Conservation (phyloP, 2,797 vertebrate genomes). For the Siniperca scherzeri region DNA sequence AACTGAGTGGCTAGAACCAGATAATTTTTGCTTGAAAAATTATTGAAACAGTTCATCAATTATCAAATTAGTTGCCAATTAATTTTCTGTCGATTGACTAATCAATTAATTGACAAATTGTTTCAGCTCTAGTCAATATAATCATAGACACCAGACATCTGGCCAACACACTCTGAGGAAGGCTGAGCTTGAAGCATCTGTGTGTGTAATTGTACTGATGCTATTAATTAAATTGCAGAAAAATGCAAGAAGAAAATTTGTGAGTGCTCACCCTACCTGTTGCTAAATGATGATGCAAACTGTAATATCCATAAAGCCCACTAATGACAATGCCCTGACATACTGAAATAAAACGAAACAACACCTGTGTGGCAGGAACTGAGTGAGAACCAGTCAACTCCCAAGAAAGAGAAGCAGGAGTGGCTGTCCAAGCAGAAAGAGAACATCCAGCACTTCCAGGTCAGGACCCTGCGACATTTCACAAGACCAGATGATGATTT, state of each 20-base stretch:
- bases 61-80: not conserved
- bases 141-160: not conserved
- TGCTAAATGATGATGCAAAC: not conserved
- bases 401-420: slow-evolving; percentile 99
- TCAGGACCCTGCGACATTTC: slow-evolving; percentile 78
- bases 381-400: slow-evolving; percentile 98
- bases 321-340: not conserved
- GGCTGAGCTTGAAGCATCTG: too few relatives aligned
- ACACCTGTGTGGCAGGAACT: slow-evolving; percentile 88
- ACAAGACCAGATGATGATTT: not conserved
- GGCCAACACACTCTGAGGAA: not conserved
- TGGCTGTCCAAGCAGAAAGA: slow-evolving; percentile 99
- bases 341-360: not conserved
- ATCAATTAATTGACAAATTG: not conserved
- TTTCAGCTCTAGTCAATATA: not conserved
- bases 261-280: not conserved
- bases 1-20: not conserved
- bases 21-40: not conserved
- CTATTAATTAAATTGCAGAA: not conserved
- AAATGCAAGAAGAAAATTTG: not conserved
- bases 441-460: slow-evolving; percentile 98
- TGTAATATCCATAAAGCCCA: not conserved
- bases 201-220: not conserved
- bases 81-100: not conserved
- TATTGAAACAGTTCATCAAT: not conserved